Base-by-base conservation (phyloP, 2,888 invertebrate species). In the Clunio marinus region DNA sequence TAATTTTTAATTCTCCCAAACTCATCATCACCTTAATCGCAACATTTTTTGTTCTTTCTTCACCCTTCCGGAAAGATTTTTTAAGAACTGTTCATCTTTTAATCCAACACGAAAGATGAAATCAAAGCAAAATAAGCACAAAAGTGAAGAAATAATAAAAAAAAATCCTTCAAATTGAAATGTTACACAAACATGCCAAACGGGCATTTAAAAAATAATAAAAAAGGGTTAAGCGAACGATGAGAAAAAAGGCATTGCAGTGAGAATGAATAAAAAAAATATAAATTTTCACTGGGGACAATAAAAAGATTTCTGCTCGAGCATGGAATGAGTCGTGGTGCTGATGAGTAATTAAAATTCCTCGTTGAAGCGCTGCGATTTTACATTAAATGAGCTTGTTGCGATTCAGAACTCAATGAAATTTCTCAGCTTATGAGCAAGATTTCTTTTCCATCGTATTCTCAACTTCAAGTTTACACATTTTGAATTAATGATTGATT, bases 121-220 rank as follows among this genome's bases (percentile, higher is more conserved):
- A 41, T 41, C 41, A 41, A 41, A 55, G 51, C 22, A 55, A 35
- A 13, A n/a, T 24, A 51, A 24, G 13, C 51, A 24, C 41, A 51
- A 3, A 3, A 1, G 17, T 10, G 28, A 32, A 59, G 20, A 59
- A 27, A n/a, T 24, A 27, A 25, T 4, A n/a, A n/a, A n/a, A 8
- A 41, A 41, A 10, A 41, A 41, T 41, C 41, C 41, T 41, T 15
- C 41, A 37, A 37, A 62, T 37, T 62, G 62, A 62, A 59, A 41
- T 62, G 62, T 62, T 37, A 45, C 45, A 25, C 63, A 63, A 63
- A 63, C 63, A 63, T 46, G 63, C 63, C 37, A 63, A 63, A 63
- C 28, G 63, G 37, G 45, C 45, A 63, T 63, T 63, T 63, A 63
- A 63, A 63, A 62, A 62, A 62, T 35, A 62, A 62, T 62, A 62